A percentile compares a stretch with the other conserved stretches of the same genome.
phyloP scores from a whole-genome alignment of 1,140 invertebrate genomes.

The Drosophila orena region DNA sequence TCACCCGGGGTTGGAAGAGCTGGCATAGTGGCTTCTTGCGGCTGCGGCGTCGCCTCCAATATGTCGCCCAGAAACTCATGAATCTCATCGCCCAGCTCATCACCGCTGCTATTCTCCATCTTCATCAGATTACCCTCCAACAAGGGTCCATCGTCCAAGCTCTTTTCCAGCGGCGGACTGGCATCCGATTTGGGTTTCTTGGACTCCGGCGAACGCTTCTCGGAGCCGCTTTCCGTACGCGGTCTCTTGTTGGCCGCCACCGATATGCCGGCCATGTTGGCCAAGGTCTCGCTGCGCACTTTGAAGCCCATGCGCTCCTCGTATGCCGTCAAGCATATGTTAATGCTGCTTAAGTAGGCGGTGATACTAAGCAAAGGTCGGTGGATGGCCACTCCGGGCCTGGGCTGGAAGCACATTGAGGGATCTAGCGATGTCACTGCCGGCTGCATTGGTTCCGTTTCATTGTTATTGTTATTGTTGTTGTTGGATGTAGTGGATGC shows the following conservation, averaged over 20 bases:
- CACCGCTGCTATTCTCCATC: slow-evolving; percentile 66
- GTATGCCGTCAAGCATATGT: slow-evolving; percentile 90
- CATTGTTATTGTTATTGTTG: slow-evolving; percentile 16
- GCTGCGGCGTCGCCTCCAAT: background rate
- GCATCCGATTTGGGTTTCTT: slow-evolving; percentile 66
- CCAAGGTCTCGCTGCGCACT: slow-evolving; percentile 85
- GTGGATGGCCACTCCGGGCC: slow-evolving; percentile 87
- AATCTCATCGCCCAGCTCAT: slow-evolving; percentile 73
- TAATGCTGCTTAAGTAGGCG: slow-evolving; percentile 90
- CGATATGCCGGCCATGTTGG: slow-evolving; percentile 25
- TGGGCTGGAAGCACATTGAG: slow-evolving; percentile 72
- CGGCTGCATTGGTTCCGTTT: slow-evolving; percentile 1
- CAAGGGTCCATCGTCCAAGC: slow-evolving; percentile 36
- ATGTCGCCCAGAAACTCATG: slow-evolving; percentile 51
- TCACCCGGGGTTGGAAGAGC: background rate
- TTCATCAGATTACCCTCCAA: slow-evolving; percentile 29
- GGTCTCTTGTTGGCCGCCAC: slow-evolving; percentile 84
- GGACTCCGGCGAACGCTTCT: slow-evolving; percentile 84
- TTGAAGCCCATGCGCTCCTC: slow-evolving; percentile 88
- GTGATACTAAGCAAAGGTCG: slow-evolving; percentile 90
- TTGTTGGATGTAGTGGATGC: background rate
- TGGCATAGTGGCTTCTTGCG: background rate
- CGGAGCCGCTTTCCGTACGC: slow-evolving; percentile 86
- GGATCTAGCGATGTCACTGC: slow-evolving; percentile 40
- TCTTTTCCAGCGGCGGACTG: slow-evolving; percentile 53